Conservation (phyloP, 2,888 invertebrate species). For the Caenorhabditis sinica region DNA sequence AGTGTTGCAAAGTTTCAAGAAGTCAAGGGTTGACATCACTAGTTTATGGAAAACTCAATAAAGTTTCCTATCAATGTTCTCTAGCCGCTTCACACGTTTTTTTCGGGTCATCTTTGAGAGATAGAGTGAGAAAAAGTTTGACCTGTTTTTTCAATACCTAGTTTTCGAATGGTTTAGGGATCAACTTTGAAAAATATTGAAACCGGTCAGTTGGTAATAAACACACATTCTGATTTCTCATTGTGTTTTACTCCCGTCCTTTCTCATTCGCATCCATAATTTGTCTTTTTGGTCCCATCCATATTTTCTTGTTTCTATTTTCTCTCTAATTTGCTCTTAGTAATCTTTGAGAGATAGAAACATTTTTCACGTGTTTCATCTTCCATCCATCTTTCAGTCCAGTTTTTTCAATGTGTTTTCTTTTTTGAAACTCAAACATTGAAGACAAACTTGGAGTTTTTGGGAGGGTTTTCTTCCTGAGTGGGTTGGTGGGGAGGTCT, state of each 20-base stretch:
- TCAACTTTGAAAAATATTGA: too few relatives aligned
- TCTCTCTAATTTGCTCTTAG: slow-evolving; percentile 21
- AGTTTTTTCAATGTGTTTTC: slow-evolving; percentile 10
- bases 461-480: background rate
- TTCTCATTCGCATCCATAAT: background rate
- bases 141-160: slow-evolving; percentile 19
- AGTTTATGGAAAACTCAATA: slow-evolving; percentile 44
- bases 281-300: slow-evolving; percentile 4
- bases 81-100: slow-evolving; percentile 25
- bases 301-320: background rate
- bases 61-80: slow-evolving; percentile 38
- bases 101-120: slow-evolving; percentile 50
- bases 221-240: background rate
- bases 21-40: slow-evolving; percentile 53
- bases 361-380: slow-evolving; percentile 44
- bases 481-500: slow-evolving; percentile 14
- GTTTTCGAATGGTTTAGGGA: slow-evolving; percentile 1
- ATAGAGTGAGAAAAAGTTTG: background rate
- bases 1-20: slow-evolving; percentile 40
- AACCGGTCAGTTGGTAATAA: too few relatives aligned
- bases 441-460: slow-evolving; percentile 8
- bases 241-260: slow-evolving; percentile 4
- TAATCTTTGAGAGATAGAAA: slow-evolving; percentile 45
- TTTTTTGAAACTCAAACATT: slow-evolving; percentile 27
- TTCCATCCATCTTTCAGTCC: background rate